Conservation (phyloP, 2,797 vertebrate genomes). For the Numenius phaeopus region DNA sequence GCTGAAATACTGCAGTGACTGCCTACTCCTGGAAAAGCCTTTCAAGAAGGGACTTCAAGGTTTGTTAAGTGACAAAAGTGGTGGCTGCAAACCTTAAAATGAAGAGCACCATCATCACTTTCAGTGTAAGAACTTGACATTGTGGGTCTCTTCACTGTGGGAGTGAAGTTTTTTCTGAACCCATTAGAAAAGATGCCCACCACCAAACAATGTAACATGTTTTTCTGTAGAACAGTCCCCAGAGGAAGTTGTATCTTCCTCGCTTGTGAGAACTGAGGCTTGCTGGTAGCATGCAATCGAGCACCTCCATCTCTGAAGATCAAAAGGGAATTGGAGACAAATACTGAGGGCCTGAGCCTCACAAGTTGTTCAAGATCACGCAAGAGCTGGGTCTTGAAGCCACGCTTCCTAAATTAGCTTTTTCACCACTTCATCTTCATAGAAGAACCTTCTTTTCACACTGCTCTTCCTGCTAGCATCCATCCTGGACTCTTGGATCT, state of each 20-base stretch:
- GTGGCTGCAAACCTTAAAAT: neutral
- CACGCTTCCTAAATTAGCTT: neutral
- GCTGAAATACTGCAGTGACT: slow-evolving; percentile 35
- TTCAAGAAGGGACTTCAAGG: neutral
- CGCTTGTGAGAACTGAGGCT: neutral
- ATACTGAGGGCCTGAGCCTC: neutral
- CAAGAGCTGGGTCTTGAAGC: neutral
- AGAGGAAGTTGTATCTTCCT: neutral
- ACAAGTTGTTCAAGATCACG: neutral
- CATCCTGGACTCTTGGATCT: neutral
- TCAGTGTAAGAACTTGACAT: neutral
- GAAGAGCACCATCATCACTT: neutral
- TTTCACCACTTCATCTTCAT: neutral
- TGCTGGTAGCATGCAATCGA: neutral
- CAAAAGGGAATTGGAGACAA: neutral
- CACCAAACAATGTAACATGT: neutral
- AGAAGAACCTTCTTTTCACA: neutral
- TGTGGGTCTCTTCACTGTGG: neutral
- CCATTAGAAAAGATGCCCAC: neutral
- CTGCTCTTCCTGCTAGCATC: neutral
- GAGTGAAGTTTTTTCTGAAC: neutral
- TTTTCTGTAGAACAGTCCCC: neutral
- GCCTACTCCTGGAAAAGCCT: slow-evolving; percentile 18
- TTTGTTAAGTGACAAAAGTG: neutral
- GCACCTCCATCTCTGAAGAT: neutral